Evolutionary conservation across 2,113 vertebrate species (phyloP).

Genomic region (Campylomormyrus numenius): DNA sequence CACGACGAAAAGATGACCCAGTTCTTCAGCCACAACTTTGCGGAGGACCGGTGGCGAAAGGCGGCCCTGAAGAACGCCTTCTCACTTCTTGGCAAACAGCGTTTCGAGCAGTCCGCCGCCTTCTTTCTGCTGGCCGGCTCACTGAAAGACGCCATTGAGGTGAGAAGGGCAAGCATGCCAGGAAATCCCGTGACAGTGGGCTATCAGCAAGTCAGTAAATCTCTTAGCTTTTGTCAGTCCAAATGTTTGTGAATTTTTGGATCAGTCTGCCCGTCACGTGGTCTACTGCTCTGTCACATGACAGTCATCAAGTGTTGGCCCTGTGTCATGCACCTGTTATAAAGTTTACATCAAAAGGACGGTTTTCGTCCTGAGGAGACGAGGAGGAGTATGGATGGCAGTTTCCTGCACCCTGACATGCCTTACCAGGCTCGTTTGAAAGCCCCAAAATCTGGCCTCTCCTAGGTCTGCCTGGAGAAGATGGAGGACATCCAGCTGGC

Average conservation of each 20-base stretch:
- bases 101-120: constrained; percentile 93
- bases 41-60: constrained; percentile 91
- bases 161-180: constrained; percentile 35
- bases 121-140: constrained; percentile 96
- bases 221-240: not conserved
- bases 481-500: constrained; percentile 98
- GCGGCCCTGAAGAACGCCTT: constrained; percentile 97
- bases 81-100: constrained; percentile 92
- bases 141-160: constrained; percentile 96
- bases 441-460: not conserved
- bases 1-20: constrained; percentile 95
- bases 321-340: not conserved
- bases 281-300: not conserved
- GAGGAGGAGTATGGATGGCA: not conserved
- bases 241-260: not conserved
- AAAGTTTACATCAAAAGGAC: not conserved
- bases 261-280: not conserved
- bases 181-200: not conserved
- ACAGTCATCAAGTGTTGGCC: not conserved
- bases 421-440: not conserved
- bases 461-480: constrained; percentile 90
- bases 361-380: not conserved
- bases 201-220: not conserved
- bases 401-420: not conserved
- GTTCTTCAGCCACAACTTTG: constrained; percentile 98